Evolutionary conservation across 2,113 vertebrate genomes (phyloP).

Genomic region (Okapia johnstoni): DNA sequence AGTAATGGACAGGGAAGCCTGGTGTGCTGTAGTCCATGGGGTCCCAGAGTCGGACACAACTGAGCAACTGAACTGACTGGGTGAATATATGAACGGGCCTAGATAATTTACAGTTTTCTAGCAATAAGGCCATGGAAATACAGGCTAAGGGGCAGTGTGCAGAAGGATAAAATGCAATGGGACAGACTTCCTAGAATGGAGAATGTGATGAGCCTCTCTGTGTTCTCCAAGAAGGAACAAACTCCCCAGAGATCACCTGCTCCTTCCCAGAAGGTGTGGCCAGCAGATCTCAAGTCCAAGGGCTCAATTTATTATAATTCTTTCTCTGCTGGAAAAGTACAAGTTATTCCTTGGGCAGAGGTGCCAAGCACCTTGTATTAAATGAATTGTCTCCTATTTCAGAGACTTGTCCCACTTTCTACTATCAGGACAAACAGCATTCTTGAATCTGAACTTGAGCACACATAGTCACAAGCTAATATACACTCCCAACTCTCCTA

Average conservation of each 20-base stretch:
- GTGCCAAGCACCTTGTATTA: conserved; percentile 7
- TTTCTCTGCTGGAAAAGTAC: conserved; percentile 56
- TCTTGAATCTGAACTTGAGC: not conserved
- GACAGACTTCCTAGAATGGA: not conserved
- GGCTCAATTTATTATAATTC: not conserved
- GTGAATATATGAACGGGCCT: not conserved
- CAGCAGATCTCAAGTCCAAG: not conserved
- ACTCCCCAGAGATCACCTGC: not conserved
- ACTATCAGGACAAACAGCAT: not conserved
- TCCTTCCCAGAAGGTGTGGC: not conserved
- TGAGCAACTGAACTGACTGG: not conserved
- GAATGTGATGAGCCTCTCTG: not conserved
- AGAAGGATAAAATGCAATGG: not conserved
- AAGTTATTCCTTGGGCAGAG: not conserved
- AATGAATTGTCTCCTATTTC: conserved; percentile 42
- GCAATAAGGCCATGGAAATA: not conserved
- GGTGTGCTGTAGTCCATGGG: not conserved
- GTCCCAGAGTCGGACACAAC: not conserved
- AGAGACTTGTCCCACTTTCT: conserved; percentile 30
- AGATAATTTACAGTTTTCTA: not conserved
- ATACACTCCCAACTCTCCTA: not conserved
- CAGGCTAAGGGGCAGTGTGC: not conserved
- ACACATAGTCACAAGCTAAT: not conserved
- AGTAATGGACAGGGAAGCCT: not conserved
- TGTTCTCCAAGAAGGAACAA: not conserved